Percentiles rank a stretch among this genome's conserved stretches.
Evolutionary conservation across 2,113 vertebrate genomes (phyloP).

Genomic region (Galbula dea): DNA sequence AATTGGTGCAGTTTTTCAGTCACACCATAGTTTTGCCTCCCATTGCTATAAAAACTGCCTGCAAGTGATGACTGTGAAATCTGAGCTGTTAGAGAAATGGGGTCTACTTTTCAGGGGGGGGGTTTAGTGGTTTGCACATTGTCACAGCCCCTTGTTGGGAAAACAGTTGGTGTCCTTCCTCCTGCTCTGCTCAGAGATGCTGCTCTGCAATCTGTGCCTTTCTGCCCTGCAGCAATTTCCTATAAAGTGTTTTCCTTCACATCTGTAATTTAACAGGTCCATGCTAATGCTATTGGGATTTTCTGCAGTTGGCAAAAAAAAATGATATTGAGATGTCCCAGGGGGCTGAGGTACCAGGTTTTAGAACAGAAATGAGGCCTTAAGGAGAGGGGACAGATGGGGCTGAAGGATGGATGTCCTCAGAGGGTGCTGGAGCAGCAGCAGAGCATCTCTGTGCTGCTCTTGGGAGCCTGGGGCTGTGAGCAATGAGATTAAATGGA

Average conservation of each 20-base stretch:
- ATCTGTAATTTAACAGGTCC: not conserved
- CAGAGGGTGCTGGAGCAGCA: not conserved
- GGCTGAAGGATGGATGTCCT: not conserved
- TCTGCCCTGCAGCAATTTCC: fast-evolving
- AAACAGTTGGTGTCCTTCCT: not conserved
- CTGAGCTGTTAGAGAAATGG: not conserved
- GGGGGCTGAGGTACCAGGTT: not conserved
- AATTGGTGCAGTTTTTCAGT: not conserved
- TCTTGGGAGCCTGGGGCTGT: fast-evolving
- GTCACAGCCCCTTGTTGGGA: not conserved
- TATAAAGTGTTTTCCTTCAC: not conserved
- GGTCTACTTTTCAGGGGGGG: not conserved
- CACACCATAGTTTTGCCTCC: not conserved
- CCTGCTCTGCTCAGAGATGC: not conserved
- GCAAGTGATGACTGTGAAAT: not conserved
- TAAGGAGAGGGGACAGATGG: fast-evolving
- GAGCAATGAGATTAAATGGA: not conserved
- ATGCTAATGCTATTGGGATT: not conserved
- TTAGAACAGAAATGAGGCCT: not conserved
- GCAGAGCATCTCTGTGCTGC: not conserved
- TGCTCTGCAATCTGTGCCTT: not conserved
- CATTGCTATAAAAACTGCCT: not conserved
- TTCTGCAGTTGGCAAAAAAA: not conserved
- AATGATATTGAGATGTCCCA: not conserved
- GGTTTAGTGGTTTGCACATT: not conserved